phyloP scores from a whole-genome alignment of 2,888 invertebrate genomes.

The Apantesis nais region DNA sequence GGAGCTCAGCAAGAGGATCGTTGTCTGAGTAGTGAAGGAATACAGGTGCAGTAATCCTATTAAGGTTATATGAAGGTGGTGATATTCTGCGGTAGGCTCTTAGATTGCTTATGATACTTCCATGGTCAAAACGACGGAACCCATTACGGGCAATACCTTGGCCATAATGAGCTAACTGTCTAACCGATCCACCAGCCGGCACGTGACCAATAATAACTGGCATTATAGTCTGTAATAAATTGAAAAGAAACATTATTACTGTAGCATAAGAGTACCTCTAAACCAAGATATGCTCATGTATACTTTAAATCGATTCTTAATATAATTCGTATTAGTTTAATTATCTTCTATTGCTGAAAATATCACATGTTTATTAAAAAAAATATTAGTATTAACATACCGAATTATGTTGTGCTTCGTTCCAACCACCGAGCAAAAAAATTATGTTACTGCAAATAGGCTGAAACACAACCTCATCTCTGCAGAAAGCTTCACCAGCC shows the following conservation, averaged over 20 bases:
- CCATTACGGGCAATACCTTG: conserved; percentile 85
- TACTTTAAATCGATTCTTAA: no score
- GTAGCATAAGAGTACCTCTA: not conserved
- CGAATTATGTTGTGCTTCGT: conserved; percentile 82
- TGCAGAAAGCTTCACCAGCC: conserved; percentile 83
- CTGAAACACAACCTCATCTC: conserved; percentile 82
- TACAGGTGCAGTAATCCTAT: conserved; percentile 85
- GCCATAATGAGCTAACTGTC: conserved; percentile 90
- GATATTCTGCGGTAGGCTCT: conserved; percentile 78
- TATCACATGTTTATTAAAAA: no score
- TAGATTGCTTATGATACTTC: conserved; percentile 77
- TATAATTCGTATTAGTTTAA: no score
- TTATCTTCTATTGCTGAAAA: no score
- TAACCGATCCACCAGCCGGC: conserved; percentile 89
- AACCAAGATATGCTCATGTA: not conserved
- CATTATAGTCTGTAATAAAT: conserved; percentile 85
- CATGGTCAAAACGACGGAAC: conserved; percentile 87
- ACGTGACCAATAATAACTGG: conserved; percentile 88
- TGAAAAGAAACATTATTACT: not conserved
- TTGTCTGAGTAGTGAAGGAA: conserved; percentile 87
- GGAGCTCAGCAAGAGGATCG: conserved; percentile 87
- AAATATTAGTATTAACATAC: conserved; percentile 9
- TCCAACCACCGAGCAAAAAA: conserved; percentile 88
- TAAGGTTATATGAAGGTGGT: conserved; percentile 87
- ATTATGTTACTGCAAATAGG: conserved; percentile 88